Evolutionary conservation across 2,888 invertebrate genomes (phyloP).

Genomic region (Drosophila monieri): DNA sequence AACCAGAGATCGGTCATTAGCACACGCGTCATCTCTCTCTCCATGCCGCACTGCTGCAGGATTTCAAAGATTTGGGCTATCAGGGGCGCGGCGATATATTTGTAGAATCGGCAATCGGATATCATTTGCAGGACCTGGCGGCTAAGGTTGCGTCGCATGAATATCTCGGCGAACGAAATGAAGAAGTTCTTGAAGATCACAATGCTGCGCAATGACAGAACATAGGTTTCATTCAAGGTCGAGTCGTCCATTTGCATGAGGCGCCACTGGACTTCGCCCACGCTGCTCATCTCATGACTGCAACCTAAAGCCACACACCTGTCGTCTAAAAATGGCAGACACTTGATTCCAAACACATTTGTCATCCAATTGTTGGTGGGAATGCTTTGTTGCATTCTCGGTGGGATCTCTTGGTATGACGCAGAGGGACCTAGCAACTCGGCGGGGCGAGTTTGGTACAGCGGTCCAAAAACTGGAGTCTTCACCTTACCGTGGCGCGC

Average conservation of each 20-base stretch:
- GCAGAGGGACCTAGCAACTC: not conserved
- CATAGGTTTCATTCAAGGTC: slow-evolving; percentile 14
- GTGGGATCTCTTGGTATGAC: not conserved
- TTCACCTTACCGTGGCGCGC: not conserved
- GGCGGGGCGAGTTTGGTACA: slow-evolving; percentile 5
- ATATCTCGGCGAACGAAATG: slow-evolving; percentile 33
- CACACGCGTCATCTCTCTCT: not conserved
- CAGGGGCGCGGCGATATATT: slow-evolving; percentile 1
- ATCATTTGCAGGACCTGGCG: slow-evolving; percentile 41
- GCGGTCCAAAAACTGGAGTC: slow-evolving; percentile 40
- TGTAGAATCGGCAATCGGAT: slow-evolving; percentile 43
- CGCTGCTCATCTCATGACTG: slow-evolving; percentile 31
- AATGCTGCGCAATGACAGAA: slow-evolving; percentile 14
- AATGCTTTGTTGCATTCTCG: too few relatives aligned
- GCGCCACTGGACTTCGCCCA: slow-evolving; percentile 32
- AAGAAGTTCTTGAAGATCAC: slow-evolving; percentile 42
- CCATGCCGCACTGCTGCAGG: not conserved
- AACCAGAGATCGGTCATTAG: slow-evolving; percentile 57
- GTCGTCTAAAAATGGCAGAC: slow-evolving; percentile 31
- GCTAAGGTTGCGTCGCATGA: slow-evolving; percentile 18
- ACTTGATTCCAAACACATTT: slow-evolving; percentile 50
- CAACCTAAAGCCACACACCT: slow-evolving; percentile 32
- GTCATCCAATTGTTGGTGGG: not conserved
- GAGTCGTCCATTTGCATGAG: slow-evolving; percentile 17
- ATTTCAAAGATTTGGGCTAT: slow-evolving; percentile 8